Evolutionary conservation across 2,888 invertebrate genomes (phyloP).

Genomic region (Andrena dorsata): DNA sequence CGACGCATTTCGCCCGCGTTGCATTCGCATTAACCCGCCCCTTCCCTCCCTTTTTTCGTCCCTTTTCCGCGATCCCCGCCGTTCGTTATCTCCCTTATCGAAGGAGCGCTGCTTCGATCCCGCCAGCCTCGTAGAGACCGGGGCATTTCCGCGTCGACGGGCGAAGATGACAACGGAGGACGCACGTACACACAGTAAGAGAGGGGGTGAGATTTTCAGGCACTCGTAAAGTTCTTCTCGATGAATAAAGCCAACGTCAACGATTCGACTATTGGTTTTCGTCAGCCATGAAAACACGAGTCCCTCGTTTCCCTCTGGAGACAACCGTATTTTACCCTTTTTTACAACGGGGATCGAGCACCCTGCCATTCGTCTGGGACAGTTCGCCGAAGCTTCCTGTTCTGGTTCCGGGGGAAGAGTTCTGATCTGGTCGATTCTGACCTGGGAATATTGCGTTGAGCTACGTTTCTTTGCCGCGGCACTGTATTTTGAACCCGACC

Average conservation of each 20-base stretch:
- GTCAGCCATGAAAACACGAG: conserved; percentile 20
- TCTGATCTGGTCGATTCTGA: not conserved
- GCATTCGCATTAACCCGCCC: not conserved
- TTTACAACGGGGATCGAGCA: conserved; percentile 2
- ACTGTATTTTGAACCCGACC: not conserved
- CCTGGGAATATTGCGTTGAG: not conserved
- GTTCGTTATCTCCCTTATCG: conserved; percentile 20
- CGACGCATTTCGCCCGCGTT: conserved; percentile 17
- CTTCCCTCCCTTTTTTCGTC: not conserved
- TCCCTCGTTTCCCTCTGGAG: not conserved
- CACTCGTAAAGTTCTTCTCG: conserved; percentile 30
- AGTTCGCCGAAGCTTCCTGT: not conserved
- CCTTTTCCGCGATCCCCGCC: not conserved
- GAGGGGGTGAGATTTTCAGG: conserved; percentile 26
- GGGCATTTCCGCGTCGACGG: conserved; percentile 1
- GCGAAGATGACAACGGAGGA: conserved; percentile 3
- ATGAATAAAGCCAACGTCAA: conserved; percentile 19
- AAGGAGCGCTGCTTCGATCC: not conserved
- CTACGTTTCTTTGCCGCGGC: not conserved
- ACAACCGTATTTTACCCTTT: conserved; percentile 1
- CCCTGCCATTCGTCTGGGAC: not conserved
- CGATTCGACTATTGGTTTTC: conserved; percentile 24
- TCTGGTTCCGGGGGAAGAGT: not conserved
- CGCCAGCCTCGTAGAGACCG: not conserved
- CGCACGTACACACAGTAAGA: not conserved